Evolutionary conservation across 2,113 vertebrate genomes (phyloP).

Genomic region (Vulpes lagopus): DNA sequence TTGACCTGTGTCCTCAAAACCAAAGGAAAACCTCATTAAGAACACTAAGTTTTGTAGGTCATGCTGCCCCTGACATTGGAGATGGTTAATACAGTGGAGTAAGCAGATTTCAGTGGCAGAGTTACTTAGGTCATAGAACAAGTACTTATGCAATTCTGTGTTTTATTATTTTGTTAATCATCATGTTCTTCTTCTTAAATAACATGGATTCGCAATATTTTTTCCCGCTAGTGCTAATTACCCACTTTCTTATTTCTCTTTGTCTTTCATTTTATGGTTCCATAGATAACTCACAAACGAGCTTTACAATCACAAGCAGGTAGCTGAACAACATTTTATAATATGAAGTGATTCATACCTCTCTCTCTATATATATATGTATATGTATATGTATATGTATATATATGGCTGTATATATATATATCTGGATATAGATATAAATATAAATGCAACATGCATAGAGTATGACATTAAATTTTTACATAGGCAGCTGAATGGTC

Average conservation of each 20-base stretch:
- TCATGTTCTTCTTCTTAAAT: not conserved
- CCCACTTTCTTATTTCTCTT: not conserved
- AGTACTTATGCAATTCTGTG: not conserved
- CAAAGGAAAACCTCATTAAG: not conserved
- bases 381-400: not conserved
- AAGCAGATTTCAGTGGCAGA: not conserved
- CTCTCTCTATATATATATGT: not conserved
- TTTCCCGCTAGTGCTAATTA: not conserved
- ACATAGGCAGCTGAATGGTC: not conserved
- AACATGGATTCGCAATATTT: not conserved
- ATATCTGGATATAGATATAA: not conserved
- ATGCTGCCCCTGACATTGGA: not conserved
- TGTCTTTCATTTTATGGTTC: conserved; percentile 27
- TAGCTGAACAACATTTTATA: conserved; percentile 10
- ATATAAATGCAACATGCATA: not conserved
- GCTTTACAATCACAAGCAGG: not conserved
- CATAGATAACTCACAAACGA: not conserved
- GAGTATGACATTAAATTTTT: not conserved
- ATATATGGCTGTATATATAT: not conserved
- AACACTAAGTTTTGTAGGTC: not conserved
- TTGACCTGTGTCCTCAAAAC: not conserved
- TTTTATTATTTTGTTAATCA: not conserved
- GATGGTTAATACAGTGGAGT: not conserved
- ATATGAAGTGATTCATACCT: conserved; percentile 5
- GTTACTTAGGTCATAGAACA: not conserved